Evolutionary conservation across 2,113 vertebrate species (phyloP).

Genomic region (Taurulus bubalis): DNA sequence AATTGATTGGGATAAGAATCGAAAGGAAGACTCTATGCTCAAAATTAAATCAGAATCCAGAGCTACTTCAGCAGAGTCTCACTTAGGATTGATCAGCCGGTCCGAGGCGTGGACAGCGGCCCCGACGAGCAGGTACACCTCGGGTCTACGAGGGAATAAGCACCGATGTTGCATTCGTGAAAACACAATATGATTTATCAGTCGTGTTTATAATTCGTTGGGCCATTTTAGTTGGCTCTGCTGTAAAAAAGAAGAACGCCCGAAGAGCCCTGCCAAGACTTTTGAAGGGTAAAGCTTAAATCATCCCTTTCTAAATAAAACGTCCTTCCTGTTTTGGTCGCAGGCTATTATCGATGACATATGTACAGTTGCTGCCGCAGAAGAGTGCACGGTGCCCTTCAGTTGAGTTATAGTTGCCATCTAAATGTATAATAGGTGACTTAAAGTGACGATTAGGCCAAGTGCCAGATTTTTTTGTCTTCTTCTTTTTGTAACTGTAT

Average conservation of each 20-base stretch:
- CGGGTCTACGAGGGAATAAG: slow-evolving; percentile 42
- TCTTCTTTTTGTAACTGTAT: slow-evolving; percentile 21
- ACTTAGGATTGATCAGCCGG: slow-evolving; percentile 74
- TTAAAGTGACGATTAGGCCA: slow-evolving; percentile 70
- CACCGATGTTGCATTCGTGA: slow-evolving; percentile 52
- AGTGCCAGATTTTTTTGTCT: slow-evolving; percentile 49
- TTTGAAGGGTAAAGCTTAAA: slow-evolving; percentile 53
- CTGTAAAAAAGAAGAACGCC: background rate
- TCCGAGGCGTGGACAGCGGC: slow-evolving; percentile 51
- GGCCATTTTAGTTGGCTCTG: background rate
- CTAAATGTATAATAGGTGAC: slow-evolving; percentile 69
- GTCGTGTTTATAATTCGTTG: slow-evolving; percentile 33
- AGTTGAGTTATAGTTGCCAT: slow-evolving; percentile 66
- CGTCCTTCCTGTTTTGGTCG: slow-evolving; percentile 38
- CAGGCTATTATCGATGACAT: slow-evolving; percentile 61
- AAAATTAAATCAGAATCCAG: slow-evolving; percentile 76
- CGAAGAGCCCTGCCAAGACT: slow-evolving; percentile 21
- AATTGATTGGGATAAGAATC: slow-evolving; percentile 75
- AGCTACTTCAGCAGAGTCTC: slow-evolving; percentile 67
- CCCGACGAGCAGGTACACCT: slow-evolving; percentile 55
- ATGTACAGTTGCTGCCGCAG: slow-evolving; percentile 41
- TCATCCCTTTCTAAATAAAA: slow-evolving; percentile 39
- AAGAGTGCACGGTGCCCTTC: slow-evolving; percentile 58
- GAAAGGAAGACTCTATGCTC: slow-evolving; percentile 72
- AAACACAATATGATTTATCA: slow-evolving; percentile 60